Evolutionary conservation across 2,888 invertebrate species (phyloP).

Genomic region (Trachelus stipa): DNA sequence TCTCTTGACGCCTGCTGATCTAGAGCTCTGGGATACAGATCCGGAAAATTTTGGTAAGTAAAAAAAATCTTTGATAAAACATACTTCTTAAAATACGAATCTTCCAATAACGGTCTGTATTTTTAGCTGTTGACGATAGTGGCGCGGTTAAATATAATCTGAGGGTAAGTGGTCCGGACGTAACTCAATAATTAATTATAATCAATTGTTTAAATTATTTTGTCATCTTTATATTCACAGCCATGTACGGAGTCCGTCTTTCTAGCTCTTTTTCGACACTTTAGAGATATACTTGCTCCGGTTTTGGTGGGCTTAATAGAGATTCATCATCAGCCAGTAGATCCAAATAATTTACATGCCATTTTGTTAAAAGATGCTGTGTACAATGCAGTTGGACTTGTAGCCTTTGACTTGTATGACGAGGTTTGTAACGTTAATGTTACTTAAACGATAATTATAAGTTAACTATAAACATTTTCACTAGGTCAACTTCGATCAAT

Average conservation of each 20-base stretch:
- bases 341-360: slow-evolving; percentile 79
- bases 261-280: slow-evolving; percentile 85
- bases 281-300: slow-evolving; percentile 77
- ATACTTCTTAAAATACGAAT: background rate
- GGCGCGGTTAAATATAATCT: slow-evolving; percentile 96
- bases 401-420: slow-evolving; percentile 90
- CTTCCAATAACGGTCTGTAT: slow-evolving; percentile 16
- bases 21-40: slow-evolving; percentile 89
- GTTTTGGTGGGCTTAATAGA: slow-evolving; percentile 80
- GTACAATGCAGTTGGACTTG: slow-evolving; percentile 90
- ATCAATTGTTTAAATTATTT: slow-evolving; percentile 21
- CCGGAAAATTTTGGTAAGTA: slow-evolving; percentile 86
- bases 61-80: background rate
- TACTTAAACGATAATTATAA: slow-evolving; percentile 7
- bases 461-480: slow-evolving; percentile 26
- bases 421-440: slow-evolving; percentile 68
- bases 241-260: slow-evolving; percentile 91
- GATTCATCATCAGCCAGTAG: slow-evolving; percentile 74
- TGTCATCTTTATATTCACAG: slow-evolving; percentile 66
- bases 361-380: slow-evolving; percentile 93
- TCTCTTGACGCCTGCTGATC: slow-evolving; percentile 83
- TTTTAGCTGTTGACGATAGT: slow-evolving; percentile 78
- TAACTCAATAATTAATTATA: slow-evolving; percentile 19
- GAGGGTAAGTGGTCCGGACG: slow-evolving; percentile 71
- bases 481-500: slow-evolving; percentile 90